Conservation (phyloP, 2,113 vertebrate species). For the Hyaena hyaena region DNA sequence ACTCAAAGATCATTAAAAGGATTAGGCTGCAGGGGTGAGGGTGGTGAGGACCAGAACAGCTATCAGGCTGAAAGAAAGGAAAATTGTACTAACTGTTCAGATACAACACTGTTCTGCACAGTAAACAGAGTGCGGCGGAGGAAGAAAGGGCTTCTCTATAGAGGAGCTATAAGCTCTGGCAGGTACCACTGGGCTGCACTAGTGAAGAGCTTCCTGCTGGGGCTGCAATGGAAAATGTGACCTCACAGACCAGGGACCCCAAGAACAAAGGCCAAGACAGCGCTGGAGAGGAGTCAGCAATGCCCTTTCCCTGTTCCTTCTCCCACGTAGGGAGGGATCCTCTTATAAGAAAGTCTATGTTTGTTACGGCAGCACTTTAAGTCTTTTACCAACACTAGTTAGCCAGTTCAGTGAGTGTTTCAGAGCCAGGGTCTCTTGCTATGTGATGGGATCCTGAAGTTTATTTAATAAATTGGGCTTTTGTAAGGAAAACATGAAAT, state of each 20-base stretch:
- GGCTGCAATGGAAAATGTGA: constrained; percentile 58
- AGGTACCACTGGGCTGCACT: not conserved
- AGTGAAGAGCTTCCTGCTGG: not conserved
- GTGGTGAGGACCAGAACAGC: not conserved
- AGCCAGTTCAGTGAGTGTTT: not conserved
- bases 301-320: not conserved
- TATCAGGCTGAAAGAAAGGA: constrained; percentile 4
- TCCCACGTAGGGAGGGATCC: not conserved
- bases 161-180: not conserved
- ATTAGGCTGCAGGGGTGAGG: not conserved
- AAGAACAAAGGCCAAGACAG: not conserved
- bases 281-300: not conserved
- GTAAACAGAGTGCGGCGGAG: not conserved
- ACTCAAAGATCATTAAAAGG: constrained; percentile 14
- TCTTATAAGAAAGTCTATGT: not conserved
- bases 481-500: constrained; percentile 45
- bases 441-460: not conserved
- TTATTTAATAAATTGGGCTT: constrained; percentile 22
- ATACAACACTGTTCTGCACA: not conserved
- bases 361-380: not conserved
- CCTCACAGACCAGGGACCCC: not conserved
- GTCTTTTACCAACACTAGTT: not conserved
- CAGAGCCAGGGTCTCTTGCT: not conserved
- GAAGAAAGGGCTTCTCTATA: constrained; percentile 48
- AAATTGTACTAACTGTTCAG: not conserved